These are phyloP conservation scores for Semicossyphus pulcher DNA, from an alignment of 2,113 vertebrate species.

Conservation along the genomic window DNA sequence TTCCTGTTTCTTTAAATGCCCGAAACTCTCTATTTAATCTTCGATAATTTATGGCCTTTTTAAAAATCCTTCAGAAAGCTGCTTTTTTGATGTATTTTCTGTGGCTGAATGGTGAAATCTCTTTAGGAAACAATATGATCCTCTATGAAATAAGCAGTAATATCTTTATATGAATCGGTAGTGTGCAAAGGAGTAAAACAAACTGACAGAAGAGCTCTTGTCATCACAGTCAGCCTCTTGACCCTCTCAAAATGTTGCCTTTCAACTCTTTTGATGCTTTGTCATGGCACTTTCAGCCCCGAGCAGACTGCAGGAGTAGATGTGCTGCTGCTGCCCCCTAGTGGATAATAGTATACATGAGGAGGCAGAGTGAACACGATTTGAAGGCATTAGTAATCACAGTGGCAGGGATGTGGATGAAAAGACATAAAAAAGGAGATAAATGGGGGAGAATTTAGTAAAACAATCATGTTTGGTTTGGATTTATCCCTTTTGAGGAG, in stretches of 20 bases:
- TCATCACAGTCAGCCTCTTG: conserved; percentile 2
- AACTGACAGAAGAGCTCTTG: neutral
- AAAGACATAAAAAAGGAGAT: neutral
- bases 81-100: too few relatives aligned
- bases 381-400: conserved; percentile 2
- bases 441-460: neutral
- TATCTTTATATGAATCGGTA: neutral
- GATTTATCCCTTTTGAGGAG: conserved; percentile 5
- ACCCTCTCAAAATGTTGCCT: neutral
- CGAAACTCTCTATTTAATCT: too few relatives aligned
- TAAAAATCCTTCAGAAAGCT: too few relatives aligned
- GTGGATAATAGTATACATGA: conserved; percentile 38
- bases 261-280: conserved; percentile 2
- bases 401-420: neutral
- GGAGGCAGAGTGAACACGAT: neutral
- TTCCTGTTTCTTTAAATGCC: conserved; percentile 21
- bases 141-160: neutral
- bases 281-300: conserved; percentile 13
- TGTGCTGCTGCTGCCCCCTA: conserved; percentile 71
- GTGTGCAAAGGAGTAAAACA: neutral
- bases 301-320: conserved; percentile 4
- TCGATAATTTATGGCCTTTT: too few relatives aligned
- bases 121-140: neutral
- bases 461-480: conserved; percentile 12
- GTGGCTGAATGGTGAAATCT: too few relatives aligned